These are phyloP conservation scores for Cnemophilus loriae DNA, from an alignment of 2,113 vertebrate genomes.

Conservation along the genomic window DNA sequence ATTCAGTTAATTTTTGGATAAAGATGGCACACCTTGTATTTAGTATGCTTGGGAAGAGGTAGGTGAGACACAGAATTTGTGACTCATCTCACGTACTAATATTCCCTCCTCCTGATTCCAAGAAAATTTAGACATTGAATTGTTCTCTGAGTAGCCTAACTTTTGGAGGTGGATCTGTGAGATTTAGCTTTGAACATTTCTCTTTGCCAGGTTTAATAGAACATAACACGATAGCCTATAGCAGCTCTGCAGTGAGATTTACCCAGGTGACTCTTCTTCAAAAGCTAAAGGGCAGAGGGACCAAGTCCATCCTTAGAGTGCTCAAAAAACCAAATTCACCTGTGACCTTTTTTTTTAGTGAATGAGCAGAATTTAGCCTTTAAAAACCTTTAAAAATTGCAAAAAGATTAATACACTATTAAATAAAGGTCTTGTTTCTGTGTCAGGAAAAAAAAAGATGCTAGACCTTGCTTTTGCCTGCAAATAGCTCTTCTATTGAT, in stretches of 20 bases:
- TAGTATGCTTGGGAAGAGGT: neutral
- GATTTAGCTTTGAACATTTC: neutral
- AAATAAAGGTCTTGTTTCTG: neutral
- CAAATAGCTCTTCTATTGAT: neutral
- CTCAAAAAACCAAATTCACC: neutral
- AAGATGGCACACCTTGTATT: neutral
- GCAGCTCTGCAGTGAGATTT: neutral
- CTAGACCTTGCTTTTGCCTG: neutral
- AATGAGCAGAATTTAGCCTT: neutral
- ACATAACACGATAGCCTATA: rapidly evolving
- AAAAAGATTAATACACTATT: neutral
- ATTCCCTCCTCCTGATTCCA: neutral
- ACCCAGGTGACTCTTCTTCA: neutral
- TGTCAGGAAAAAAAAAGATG: neutral
- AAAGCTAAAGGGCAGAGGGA: neutral
- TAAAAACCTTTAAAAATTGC: neutral
- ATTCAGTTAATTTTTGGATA: neutral
- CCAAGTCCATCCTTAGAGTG: neutral
- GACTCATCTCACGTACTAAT: neutral
- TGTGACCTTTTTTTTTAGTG: neutral
- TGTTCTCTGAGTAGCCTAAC: neutral
- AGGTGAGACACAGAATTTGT: neutral
- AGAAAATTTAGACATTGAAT: neutral
- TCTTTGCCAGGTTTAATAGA: neutral
- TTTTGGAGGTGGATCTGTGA: neutral